Percentiles rank a stretch among this genome's conserved stretches.
These are phyloP conservation scores for Notamacropus eugenii DNA, from an alignment of 2,797 vertebrate species.

Conservation along the genomic window DNA sequence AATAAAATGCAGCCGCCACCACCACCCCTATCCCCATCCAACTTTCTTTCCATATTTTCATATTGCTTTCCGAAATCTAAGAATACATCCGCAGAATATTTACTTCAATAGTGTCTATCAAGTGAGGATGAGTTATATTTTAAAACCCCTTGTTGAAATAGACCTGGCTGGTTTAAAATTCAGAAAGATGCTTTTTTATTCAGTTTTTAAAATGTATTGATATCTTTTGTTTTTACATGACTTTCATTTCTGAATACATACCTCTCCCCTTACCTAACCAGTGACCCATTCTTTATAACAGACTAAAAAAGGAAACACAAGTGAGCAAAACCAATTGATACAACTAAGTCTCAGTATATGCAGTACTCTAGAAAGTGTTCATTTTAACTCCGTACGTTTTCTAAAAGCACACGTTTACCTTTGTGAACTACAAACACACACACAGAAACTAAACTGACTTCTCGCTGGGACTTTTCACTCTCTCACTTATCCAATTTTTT, in stretches of 20 bases:
- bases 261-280: not conserved
- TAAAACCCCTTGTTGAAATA: not conserved
- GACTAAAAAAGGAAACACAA: not conserved
- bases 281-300: not conserved
- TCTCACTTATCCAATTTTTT: conserved; percentile 29
- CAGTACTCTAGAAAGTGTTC: not conserved
- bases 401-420: conserved; percentile 2
- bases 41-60: conserved; percentile 25
- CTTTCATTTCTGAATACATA: not conserved
- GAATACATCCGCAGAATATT: conserved; percentile 8
- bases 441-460: not conserved
- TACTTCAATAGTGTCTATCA: not conserved
- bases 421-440: not conserved
- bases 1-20: conserved; percentile 18
- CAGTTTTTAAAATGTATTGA: not conserved
- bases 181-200: not conserved
- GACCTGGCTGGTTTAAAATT: not conserved
- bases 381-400: conserved; percentile 29
- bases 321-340: not conserved
- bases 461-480: not conserved
- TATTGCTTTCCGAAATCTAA: conserved; percentile 49
- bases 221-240: not conserved
- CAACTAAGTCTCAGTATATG: not conserved
- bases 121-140: not conserved
- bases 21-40: not conserved